Percentiles rank a stretch among this genome's conserved stretches.
These are phyloP conservation scores for Panurus biarmicus DNA, from an alignment of 2,113 vertebrate species.

Conservation along the genomic window DNA sequence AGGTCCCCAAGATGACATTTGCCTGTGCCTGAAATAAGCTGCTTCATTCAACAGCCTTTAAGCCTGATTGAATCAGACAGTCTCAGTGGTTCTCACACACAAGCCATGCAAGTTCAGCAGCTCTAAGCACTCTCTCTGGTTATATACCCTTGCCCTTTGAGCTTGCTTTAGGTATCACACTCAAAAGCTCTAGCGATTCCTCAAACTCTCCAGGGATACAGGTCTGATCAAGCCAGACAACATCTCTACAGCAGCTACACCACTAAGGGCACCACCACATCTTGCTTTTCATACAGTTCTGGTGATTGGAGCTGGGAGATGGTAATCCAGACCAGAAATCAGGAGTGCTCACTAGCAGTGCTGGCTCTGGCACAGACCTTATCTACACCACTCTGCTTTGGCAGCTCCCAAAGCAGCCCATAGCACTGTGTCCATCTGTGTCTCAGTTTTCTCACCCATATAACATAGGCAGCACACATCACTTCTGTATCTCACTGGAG, in stretches of 20 bases:
- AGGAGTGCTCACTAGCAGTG: not conserved
- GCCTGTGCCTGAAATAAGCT: not conserved
- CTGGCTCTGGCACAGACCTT: not conserved
- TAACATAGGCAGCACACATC: not conserved
- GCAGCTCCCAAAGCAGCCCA: fast-evolving
- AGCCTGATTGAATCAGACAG: not conserved
- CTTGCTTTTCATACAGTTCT: not conserved
- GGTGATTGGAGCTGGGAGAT: not conserved
- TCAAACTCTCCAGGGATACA: not conserved
- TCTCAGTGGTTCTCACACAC: fast-evolving
- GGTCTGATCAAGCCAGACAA: not conserved
- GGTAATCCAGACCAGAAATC: not conserved
- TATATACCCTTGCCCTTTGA: not conserved
- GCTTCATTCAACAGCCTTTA: not conserved
- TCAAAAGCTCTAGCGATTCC: not conserved
- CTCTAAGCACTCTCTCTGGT: not conserved
- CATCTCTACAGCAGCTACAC: not conserved
- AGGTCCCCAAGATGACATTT: not conserved
- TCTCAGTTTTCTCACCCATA: not conserved
- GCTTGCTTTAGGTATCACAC: not conserved
- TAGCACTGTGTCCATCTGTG: not conserved
- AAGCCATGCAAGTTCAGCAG: not conserved
- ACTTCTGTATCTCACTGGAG: not conserved
- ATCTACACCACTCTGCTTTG: not conserved
- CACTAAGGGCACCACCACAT: fast-evolving